These are phyloP conservation scores for Araneus ventricosus DNA, from an alignment of 1,140 invertebrate species.

Conservation along the genomic window DNA sequence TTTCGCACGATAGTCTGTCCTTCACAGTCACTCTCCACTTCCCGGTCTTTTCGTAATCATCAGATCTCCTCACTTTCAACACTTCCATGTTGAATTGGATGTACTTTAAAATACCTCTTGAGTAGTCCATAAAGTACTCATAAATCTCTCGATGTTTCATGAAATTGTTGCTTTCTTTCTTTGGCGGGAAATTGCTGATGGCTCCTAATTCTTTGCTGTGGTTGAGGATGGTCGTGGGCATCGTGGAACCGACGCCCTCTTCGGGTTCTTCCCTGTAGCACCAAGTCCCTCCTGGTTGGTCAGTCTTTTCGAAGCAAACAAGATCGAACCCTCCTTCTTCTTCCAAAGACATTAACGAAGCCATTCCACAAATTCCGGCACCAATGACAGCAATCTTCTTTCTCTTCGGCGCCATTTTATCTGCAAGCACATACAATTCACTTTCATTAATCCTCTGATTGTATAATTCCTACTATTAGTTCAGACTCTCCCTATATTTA, in stretches of 20 bases:
- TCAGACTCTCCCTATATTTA: too few species aligned
- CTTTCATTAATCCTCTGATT: too few species aligned
- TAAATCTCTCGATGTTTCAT: constrained; percentile 79
- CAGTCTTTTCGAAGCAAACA: constrained; percentile 61
- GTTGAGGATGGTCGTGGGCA: constrained; percentile 73
- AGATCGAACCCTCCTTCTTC: constrained; percentile 41
- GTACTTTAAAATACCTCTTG: too few species aligned
- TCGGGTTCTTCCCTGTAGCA: constrained; percentile 80
- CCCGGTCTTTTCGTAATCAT: too few species aligned
- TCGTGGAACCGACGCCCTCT: constrained; percentile 77
- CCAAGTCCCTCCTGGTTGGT: constrained; percentile 82
- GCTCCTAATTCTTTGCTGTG: constrained; percentile 79
- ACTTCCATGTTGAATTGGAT: too few species aligned
- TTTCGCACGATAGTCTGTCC: too few species aligned
- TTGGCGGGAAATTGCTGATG: constrained; percentile 79
- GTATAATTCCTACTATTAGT: too few species aligned
- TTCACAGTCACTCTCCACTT: too few species aligned
- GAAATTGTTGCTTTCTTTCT: too few species aligned
- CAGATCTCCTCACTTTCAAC: too few species aligned
- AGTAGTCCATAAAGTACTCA: constrained; percentile 79
- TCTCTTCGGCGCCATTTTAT: background rate
- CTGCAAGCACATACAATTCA: too few species aligned
- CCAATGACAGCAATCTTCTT: constrained; percentile 80
- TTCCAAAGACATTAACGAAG: constrained; percentile 76
- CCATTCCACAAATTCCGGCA: constrained; percentile 80